Conservation (phyloP, 2,797 vertebrate genomes). For the Chromobotia macracanthus region DNA sequence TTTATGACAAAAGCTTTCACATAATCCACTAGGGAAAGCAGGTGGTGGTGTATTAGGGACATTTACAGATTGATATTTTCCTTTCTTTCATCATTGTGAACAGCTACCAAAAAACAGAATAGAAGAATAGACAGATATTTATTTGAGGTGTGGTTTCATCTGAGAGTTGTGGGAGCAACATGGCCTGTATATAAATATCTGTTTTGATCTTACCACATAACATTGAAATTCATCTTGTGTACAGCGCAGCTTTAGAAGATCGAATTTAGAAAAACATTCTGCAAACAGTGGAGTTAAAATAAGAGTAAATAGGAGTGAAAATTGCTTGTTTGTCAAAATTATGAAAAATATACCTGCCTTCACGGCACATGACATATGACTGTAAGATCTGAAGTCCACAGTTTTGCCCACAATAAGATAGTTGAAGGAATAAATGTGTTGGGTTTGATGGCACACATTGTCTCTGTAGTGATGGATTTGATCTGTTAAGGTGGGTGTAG, state of each 20-base stretch:
- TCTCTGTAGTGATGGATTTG: constrained; percentile 56
- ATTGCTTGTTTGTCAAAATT: constrained; percentile 29
- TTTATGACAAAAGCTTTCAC: constrained; percentile 45
- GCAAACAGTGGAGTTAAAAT: not conserved
- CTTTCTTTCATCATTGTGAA: constrained; percentile 35
- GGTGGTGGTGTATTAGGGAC: constrained; percentile 39
- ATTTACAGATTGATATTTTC: constrained; percentile 34
- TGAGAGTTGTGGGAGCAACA: constrained; percentile 12
- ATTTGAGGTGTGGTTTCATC: constrained; percentile 1
- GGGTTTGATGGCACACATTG: constrained; percentile 35
- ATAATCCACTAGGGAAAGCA: constrained; percentile 29
- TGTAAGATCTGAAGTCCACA: constrained; percentile 35
- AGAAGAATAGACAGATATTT: constrained; percentile 19
- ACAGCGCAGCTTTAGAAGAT: constrained; percentile 12
- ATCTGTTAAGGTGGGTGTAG: constrained; percentile 33
- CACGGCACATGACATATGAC: constrained; percentile 14
- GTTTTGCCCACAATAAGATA: constrained; percentile 34
- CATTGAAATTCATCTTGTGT: constrained; percentile 35
- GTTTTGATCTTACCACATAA: constrained; percentile 34
- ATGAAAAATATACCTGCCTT: constrained; percentile 48
- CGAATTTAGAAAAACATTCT: not conserved
- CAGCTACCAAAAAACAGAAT: constrained; percentile 17
- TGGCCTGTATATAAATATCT: constrained; percentile 29
- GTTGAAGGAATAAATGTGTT: constrained; percentile 45
- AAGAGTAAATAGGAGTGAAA: not conserved